A percentile compares a stretch with the other conserved stretches of the same genome.
Conservation (phyloP, 1,140 invertebrate species). For the Himalopsyche phryganea region DNA sequence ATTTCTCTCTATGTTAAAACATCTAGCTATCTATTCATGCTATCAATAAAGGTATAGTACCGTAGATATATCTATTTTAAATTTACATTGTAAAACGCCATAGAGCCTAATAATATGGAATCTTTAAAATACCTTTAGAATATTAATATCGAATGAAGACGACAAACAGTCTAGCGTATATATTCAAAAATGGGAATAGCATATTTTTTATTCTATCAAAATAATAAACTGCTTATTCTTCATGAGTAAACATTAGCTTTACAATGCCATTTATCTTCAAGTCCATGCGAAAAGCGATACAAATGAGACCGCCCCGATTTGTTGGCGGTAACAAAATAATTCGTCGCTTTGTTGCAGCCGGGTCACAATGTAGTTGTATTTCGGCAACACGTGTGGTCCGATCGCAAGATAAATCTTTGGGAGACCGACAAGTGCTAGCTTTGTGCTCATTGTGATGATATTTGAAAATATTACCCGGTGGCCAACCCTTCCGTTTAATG, state of each 20-base stretch:
- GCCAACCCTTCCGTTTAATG: conserved; percentile 14
- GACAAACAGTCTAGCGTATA: too few relatives aligned
- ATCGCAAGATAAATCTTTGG: conserved; percentile 8
- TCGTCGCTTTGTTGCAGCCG: conserved; percentile 18
- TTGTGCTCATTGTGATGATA: conserved; percentile 13
- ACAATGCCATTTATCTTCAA: conserved; percentile 4
- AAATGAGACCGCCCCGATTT: conserved; percentile 13
- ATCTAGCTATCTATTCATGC: too few relatives aligned
- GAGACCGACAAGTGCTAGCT: conserved; percentile 23
- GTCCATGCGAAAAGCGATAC: background rate
- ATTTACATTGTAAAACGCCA: too few relatives aligned
- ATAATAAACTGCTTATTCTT: too few relatives aligned
- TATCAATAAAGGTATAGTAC: too few relatives aligned
- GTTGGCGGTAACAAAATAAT: conserved; percentile 27
- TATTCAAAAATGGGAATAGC: too few relatives aligned
- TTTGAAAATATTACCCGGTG: conserved; percentile 10
- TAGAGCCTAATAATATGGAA: too few relatives aligned
- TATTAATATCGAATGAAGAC: too few relatives aligned
- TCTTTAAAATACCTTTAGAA: too few relatives aligned
- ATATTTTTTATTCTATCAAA: too few relatives aligned
- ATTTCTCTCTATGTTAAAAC: too few relatives aligned
- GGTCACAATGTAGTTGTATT: conserved; percentile 19
- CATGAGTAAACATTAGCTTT: background rate
- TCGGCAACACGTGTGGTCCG: conserved; percentile 27
- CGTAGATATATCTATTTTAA: too few relatives aligned